These are phyloP conservation scores for Pachycephala philippinensis DNA, from an alignment of 2,113 vertebrate genomes.

Conservation along the genomic window DNA sequence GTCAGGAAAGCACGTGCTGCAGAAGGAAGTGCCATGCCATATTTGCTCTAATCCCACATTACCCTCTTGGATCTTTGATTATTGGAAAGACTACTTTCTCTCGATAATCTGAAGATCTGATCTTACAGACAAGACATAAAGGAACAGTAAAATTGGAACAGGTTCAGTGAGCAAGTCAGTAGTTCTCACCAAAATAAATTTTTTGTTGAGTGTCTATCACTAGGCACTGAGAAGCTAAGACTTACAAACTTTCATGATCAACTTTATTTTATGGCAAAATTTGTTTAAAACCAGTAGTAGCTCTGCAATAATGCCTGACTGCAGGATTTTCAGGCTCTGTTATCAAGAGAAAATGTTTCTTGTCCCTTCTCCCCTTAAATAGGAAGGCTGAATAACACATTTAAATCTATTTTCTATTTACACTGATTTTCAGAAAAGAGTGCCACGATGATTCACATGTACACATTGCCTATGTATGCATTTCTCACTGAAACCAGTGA, in stretches of 20 bases:
- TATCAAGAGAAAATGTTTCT: neutral
- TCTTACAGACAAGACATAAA: neutral
- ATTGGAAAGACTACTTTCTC: neutral
- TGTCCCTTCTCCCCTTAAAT: neutral
- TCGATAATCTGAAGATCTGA: neutral
- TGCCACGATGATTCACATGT: neutral
- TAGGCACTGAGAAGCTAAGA: neutral
- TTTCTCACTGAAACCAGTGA: neutral
- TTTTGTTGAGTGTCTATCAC: neutral
- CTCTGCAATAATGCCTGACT: neutral
- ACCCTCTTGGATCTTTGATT: neutral
- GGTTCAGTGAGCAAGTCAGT: neutral
- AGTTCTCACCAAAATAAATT: neutral
- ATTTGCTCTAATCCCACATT: neutral
- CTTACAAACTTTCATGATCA: neutral
- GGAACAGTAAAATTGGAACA: neutral
- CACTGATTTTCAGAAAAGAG: neutral
- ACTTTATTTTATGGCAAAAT: neutral
- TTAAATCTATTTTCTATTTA: neutral
- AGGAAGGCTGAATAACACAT: neutral
- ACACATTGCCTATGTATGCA: neutral
- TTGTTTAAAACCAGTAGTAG: neutral
- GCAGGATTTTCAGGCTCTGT: neutral
- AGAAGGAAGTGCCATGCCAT: neutral
- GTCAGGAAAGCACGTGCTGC: neutral